phyloP scores from a whole-genome alignment of 2,113 vertebrate species.

The Cygnus atratus region DNA sequence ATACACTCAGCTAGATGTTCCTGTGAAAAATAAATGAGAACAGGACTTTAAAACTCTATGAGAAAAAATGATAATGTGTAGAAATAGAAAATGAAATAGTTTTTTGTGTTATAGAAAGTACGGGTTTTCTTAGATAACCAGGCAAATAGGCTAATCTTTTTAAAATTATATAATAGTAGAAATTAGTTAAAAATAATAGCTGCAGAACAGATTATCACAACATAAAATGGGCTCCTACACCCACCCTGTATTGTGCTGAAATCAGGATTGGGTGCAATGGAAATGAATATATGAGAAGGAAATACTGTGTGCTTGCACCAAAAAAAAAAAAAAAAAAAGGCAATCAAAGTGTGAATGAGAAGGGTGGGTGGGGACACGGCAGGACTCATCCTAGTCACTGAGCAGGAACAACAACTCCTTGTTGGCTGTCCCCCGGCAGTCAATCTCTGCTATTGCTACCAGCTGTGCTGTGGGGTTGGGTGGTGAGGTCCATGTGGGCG shows the following conservation, averaged over 20 bases:
- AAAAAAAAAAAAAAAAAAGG: neutral
- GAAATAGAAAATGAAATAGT: neutral
- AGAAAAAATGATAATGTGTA: neutral
- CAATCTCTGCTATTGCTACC: neutral
- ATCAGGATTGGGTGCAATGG: neutral
- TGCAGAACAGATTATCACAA: neutral
- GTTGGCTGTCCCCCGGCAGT: accelerated
- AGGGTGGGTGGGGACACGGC: neutral
- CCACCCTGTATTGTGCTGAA: neutral
- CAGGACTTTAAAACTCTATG: neutral
- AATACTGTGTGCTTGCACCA: neutral
- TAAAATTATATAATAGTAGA: neutral
- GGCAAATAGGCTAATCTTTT: neutral
- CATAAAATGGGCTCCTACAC: neutral
- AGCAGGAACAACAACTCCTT: neutral
- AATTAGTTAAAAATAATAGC: neutral
- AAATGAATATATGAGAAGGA: neutral
- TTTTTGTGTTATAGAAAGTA: neutral
- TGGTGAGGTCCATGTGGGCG: neutral
- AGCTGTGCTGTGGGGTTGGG: accelerated
- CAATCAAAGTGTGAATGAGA: neutral
- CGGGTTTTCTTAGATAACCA: neutral
- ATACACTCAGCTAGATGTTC: neutral
- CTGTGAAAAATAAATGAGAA: neutral
- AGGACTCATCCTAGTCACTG: accelerated